Evolutionary conservation across 2,113 vertebrate species (phyloP), one percentile per base, ranked within the genome.

Genomic region (Ovibos moschatus): DNA sequence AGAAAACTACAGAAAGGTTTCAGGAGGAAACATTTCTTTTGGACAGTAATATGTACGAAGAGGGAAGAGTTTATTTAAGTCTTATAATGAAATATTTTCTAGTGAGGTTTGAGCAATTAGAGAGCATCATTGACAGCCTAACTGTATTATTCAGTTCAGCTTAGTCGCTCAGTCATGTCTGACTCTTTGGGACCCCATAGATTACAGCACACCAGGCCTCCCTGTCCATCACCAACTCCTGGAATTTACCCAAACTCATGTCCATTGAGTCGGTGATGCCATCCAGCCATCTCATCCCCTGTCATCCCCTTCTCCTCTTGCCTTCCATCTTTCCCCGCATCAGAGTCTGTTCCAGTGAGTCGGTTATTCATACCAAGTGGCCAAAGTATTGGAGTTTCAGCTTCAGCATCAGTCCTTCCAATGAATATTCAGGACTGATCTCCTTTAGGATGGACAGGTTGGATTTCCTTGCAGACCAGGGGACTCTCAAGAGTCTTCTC

Each of bases 151-250:
- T 91, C n/a, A 71, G 67, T 12, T 67, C 62, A 10, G 62, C 17
- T 74, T n/a, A 40, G 67, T 40, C 5, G 0, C n/a, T 23, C 19
- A 40, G 67, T 12, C 67, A 0, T 74, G n/a, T 74, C n/a, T 1
- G 0, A 40, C 5, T 40, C n/a, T 74, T 40, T 23, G 67, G 0
- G 10, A 40, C 67, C 19, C n/a, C n/a, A 40, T 40, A 10, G 67
- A 40, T 10, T 23, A n/a, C 19, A 40, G 67, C 67, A 74, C 19
- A 0, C 67, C 67, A 71, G 67, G n/a, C 67, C 67, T 71, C n/a
- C n/a, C 67, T 40, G n/a, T 71, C 67, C n/a, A 40, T 71, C 67
- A 71, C n/a, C n/a, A 71, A 13, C 19, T 71, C 67, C n/a, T 0
- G 1, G n/a, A 23, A 1, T 40, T 40, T 6, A 40, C n/a, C 10